phyloP scores from a whole-genome alignment of 1,140 invertebrate genomes.

The Bombus sylvicola region DNA sequence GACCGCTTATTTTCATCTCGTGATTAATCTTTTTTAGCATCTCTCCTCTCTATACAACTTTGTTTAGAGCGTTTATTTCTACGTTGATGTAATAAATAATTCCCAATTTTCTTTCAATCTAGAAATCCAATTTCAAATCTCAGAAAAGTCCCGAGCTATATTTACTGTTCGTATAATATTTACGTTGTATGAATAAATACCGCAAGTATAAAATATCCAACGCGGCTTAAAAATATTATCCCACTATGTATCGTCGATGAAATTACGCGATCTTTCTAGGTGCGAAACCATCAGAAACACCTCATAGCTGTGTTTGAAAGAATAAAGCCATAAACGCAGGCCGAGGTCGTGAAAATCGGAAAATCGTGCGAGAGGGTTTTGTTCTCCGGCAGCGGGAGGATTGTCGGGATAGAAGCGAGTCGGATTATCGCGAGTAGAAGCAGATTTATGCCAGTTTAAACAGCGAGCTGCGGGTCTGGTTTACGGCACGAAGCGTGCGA shows the following conservation, averaged over 20 bases:
- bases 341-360: not conserved
- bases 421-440: slow-evolving; percentile 59
- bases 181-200: too few species aligned
- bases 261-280: not conserved
- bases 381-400: not conserved
- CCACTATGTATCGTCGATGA: not conserved
- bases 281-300: not conserved
- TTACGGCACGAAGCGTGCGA: slow-evolving; percentile 60
- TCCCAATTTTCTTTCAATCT: too few species aligned
- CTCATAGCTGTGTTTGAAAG: too few species aligned
- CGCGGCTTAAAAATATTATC: not conserved
- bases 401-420: slow-evolving; percentile 17
- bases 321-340: not conserved
- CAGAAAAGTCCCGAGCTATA: too few species aligned
- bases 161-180: too few species aligned
- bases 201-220: too few species aligned
- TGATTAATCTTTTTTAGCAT: too few species aligned
- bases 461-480: slow-evolving; percentile 63
- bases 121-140: too few species aligned
- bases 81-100: too few species aligned
- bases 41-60: too few species aligned
- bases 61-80: too few species aligned
- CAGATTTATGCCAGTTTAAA: slow-evolving; percentile 74
- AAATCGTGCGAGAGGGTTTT: slow-evolving; percentile 2
- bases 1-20: too few species aligned